Evolutionary conservation across 37 sponge, comb jelly and placozoan species (phyloP).

Genomic region (Ephydatia muelleri): DNA sequence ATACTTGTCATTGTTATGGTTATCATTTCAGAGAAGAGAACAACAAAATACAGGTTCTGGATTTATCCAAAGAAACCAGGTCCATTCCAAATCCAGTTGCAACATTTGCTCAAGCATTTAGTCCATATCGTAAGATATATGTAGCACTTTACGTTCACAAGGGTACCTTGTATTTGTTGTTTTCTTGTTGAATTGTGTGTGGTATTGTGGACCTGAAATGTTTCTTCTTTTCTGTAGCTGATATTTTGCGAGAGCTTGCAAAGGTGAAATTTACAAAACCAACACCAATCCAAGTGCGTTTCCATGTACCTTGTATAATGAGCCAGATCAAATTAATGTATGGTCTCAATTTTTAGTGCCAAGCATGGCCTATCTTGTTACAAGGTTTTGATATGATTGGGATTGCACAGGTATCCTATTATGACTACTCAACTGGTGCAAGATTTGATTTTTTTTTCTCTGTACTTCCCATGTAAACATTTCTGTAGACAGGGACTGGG

Average conservation of each 20-base stretch:
- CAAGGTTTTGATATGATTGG: conserved; percentile 95
- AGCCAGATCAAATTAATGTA: neutral
- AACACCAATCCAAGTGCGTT: conserved; percentile 83
- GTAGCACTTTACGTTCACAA: neutral
- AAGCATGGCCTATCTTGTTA: conserved; percentile 90
- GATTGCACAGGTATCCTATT: conserved; percentile 80
- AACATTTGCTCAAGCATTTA: conserved; percentile 87
- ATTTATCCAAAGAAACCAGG: conserved; percentile 51
- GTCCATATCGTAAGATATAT: conserved; percentile 60
- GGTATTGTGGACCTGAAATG: neutral
- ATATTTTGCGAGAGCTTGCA: conserved; percentile 70
- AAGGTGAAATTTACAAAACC: conserved; percentile 78
- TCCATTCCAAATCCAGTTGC: conserved; percentile 81
- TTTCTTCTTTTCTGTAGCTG: conserved; percentile 66
- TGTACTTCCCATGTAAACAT: neutral
- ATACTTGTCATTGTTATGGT: neutral
- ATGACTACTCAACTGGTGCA: neutral
- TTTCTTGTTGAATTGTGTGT: neutral
- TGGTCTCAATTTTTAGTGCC: conserved; percentile 42
- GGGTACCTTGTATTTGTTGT: neutral
- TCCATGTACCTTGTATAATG: neutral
- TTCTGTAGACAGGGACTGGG: conserved; percentile 93
- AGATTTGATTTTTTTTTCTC: neutral
- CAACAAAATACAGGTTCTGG: conserved; percentile 57
- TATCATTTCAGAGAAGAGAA: conserved; percentile 31